Evolutionary conservation across 2,113 vertebrate genomes (phyloP).

Genomic region (Syngnathus scovelli): DNA sequence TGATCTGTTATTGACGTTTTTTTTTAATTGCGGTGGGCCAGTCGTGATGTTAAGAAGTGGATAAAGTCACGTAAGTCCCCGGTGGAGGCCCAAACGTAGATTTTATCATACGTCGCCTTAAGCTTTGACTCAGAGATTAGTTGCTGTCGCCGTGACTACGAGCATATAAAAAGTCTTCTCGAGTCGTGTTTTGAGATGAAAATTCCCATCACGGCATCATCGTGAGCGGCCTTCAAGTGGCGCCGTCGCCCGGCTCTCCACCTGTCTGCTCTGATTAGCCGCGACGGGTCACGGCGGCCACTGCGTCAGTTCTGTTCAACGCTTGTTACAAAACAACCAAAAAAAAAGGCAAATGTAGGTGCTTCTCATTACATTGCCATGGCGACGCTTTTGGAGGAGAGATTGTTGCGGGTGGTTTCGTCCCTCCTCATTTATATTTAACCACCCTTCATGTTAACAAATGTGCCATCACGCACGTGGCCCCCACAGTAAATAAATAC

Average conservation of each 20-base stretch:
- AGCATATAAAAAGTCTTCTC: not conserved
- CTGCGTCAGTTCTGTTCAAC: not conserved
- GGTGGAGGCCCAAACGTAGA: not conserved
- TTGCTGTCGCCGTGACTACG: not conserved
- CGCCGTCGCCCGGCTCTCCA: not conserved
- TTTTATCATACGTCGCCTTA: not conserved
- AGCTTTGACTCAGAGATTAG: not conserved
- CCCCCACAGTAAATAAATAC: conserved; percentile 3
- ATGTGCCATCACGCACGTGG: conserved; percentile 18
- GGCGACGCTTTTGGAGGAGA: not conserved
- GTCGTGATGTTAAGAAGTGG: too few relatives aligned
- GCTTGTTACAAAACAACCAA: not conserved
- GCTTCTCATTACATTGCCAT: not conserved
- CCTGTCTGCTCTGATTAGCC: conserved; percentile 13
- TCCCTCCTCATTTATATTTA: conserved; percentile 30
- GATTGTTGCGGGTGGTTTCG: not conserved
- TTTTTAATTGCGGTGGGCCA: too few relatives aligned
- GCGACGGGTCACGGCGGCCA: not conserved
- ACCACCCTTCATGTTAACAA: conserved; percentile 21
- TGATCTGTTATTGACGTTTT: too few relatives aligned
- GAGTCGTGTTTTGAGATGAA: conserved; percentile 6
- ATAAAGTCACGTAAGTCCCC: not conserved
- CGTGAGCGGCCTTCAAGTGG: not conserved
- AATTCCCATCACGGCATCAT: not conserved
- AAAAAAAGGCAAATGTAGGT: not conserved